Evolutionary conservation across 2,113 vertebrate species (phyloP), one percentile per base, ranked within the genome.

Genomic region (Turdus rufiventris): DNA sequence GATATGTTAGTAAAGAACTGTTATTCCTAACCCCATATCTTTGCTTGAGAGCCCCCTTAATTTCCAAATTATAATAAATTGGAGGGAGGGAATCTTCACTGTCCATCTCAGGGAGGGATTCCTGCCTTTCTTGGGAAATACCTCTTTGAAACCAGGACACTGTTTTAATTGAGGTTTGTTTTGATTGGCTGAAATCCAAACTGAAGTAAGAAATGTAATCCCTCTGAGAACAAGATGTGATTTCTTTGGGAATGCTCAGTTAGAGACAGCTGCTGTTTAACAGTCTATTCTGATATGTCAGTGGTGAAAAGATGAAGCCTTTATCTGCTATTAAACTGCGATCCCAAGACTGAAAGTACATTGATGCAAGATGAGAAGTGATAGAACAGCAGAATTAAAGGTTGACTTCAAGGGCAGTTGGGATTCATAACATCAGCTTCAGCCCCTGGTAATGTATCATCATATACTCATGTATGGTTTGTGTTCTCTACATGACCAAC

Each of bases 391-490:
- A 78, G 14, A 24, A 54, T 63, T 89, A 54, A 87, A 89, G 28
- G 26, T 31, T 63, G 66, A 16, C 43, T 43, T 56, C 33, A 60
- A 80, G 60, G 51, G 12, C 42, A 61, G 18, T 5, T 78, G 34
- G 48, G 82, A 81, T 67, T 85, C 40, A 5, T 29, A 20, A 3
- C 21, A 40, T 71, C 38, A 63, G 14, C 18, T 89, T 60, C 73
- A 29, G 53, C 31, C 8, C 33, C 38, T 31, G n/a, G 36, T 62
- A 26, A 29, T 36, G 24, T 12, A 4, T 29, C 47, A 5, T 36
- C 28, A 40, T 25, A 16, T 14, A 5, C 23, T 62, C 17, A 3
- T 1, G 33, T 2, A 0, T 16, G 51, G 56, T 23, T 43, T 72
- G 26, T 42, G 61, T 48, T 85, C 53, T 67, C 40, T 33, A 56